Conservation (phyloP, 1,140 invertebrate species). For the Leguminivora glycinivorella region DNA sequence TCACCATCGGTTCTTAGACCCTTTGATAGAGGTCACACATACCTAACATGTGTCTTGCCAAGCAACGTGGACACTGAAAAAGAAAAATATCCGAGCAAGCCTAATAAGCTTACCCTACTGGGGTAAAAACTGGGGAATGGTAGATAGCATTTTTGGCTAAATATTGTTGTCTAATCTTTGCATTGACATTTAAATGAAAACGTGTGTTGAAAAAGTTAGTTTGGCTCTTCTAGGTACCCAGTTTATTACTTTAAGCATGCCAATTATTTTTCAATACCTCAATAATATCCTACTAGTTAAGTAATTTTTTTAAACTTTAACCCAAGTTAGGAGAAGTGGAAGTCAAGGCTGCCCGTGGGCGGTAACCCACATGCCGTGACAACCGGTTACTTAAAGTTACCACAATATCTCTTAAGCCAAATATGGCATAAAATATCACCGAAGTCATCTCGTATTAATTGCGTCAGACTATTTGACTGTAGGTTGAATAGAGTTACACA, state of each 20-base stretch:
- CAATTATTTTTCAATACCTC: too few species aligned
- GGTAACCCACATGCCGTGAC: conserved; percentile 9
- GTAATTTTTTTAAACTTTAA: conserved; percentile 25
- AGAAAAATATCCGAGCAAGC: too few species aligned
- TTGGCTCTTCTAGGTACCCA: too few species aligned
- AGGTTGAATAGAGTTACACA: neutral
- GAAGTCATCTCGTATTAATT: neutral
- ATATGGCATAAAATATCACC: conserved; percentile 20
- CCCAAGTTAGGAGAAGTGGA: conserved; percentile 10
- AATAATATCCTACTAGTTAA: too few species aligned
- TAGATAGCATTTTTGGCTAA: too few species aligned
- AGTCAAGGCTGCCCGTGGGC: conserved; percentile 19
- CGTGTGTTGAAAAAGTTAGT: too few species aligned
- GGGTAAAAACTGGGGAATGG: too few species aligned
- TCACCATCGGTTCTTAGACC: neutral
- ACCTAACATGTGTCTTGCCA: neutral
- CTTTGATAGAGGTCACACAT: neutral
- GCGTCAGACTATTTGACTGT: neutral
- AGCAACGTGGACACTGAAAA: too few species aligned
- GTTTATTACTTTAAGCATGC: too few species aligned
- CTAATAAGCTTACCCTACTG: too few species aligned
- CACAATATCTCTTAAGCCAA: conserved; percentile 22
- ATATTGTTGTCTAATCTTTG: too few species aligned
- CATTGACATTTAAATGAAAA: too few species aligned
- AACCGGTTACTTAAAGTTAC: conserved; percentile 23